Evolutionary conservation across 2,888 invertebrate genomes (phyloP).

Genomic region (Chloroclysta siterata): DNA sequence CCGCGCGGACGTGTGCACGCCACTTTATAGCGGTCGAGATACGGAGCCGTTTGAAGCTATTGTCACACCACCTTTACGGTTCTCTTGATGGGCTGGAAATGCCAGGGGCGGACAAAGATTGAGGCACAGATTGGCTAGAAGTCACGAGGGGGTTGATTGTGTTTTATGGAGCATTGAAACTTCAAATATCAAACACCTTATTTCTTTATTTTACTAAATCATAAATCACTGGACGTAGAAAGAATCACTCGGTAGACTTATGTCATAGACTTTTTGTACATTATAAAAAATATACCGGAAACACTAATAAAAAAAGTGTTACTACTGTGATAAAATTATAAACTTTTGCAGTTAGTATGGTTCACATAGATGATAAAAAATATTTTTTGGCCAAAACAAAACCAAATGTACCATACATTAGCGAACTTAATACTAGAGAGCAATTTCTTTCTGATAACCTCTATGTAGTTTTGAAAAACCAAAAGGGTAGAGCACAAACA

Average conservation of each 20-base stretch:
- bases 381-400: too few relatives aligned
- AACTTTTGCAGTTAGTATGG: too few relatives aligned
- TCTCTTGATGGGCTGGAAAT: constrained; percentile 42
- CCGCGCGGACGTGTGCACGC: constrained; percentile 76
- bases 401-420: too few relatives aligned
- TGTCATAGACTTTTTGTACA: not conserved
- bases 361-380: too few relatives aligned
- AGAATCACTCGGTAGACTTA: too few relatives aligned
- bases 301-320: too few relatives aligned
- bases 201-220: not conserved
- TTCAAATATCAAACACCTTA: not conserved
- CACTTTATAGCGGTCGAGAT: constrained; percentile 80
- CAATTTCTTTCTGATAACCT: too few relatives aligned
- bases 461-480: too few relatives aligned
- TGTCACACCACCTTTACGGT: constrained; percentile 76
- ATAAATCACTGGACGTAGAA: not conserved
- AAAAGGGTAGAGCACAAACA: too few relatives aligned
- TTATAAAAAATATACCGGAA: too few relatives aligned
- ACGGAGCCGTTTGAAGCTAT: constrained; percentile 64
- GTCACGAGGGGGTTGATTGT: constrained; percentile 18
- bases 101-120: constrained; percentile 36
- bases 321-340: too few relatives aligned
- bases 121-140: constrained; percentile 27
- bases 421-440: too few relatives aligned
- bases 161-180: constrained; percentile 18